Percentiles rank a stretch among this genome's conserved stretches.
Evolutionary conservation across 2,113 vertebrate species (phyloP).

Genomic region (Ploceus nigricollis): DNA sequence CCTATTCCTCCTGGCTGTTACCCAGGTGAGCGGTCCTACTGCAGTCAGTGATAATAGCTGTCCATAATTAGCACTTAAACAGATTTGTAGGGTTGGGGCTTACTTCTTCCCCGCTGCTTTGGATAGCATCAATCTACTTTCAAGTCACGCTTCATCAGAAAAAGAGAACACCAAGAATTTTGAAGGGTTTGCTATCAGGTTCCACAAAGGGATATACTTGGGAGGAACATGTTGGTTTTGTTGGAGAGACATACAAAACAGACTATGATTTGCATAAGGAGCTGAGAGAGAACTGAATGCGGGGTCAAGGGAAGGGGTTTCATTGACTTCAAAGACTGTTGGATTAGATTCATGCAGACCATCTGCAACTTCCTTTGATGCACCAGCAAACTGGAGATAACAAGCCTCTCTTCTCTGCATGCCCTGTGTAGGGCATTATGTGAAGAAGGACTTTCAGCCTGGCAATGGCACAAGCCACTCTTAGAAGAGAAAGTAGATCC

Average conservation of each 20-base stretch:
- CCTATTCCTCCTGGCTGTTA: background rate
- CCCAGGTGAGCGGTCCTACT: conserved; percentile 31
- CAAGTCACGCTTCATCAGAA: background rate
- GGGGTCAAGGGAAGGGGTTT: background rate
- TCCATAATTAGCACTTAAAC: conserved; percentile 17
- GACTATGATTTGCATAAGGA: conserved; percentile 41
- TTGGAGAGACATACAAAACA: background rate
- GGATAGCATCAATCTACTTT: background rate
- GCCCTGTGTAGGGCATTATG: background rate
- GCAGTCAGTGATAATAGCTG: background rate
- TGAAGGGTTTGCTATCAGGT: conserved; percentile 25
- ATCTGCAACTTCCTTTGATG: conserved; percentile 60
- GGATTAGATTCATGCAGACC: conserved; percentile 22
- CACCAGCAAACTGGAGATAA: background rate
- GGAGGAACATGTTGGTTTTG: background rate
- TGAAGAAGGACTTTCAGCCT: background rate
- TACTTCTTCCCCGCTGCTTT: background rate
- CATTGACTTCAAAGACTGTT: conserved; percentile 47
- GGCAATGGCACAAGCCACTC: background rate
- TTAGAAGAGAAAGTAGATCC: background rate
- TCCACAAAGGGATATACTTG: conserved; percentile 11
- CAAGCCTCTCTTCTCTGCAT: background rate
- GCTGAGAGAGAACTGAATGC: background rate
- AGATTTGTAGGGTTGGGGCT: background rate
- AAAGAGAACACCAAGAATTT: conserved; percentile 6